phyloP scores from a whole-genome alignment of 2,888 invertebrate genomes.

The Agrotis puta region DNA sequence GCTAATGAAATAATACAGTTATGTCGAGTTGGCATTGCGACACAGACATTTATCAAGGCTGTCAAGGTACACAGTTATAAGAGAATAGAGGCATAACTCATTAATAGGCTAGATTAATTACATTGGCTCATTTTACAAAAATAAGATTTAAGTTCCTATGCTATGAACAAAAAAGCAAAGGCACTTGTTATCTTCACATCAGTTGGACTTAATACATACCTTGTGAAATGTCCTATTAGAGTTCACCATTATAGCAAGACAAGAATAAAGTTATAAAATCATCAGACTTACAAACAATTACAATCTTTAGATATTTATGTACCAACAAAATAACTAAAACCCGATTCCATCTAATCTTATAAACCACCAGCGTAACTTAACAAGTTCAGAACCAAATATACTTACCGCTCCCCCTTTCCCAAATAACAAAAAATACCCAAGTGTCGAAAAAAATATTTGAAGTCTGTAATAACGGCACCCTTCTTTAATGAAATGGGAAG shows the following conservation, averaged over 20 bases:
- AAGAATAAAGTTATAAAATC: too few relatives aligned
- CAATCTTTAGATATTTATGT: too few relatives aligned
- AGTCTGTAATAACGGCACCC: constrained; percentile 64
- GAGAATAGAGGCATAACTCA: constrained; percentile 10
- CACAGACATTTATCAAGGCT: constrained; percentile 39
- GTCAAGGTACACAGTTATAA: constrained; percentile 8
- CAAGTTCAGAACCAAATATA: constrained; percentile 42
- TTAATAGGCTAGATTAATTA: constrained; percentile 6
- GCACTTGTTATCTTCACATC: too few relatives aligned
- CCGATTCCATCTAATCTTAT: constrained; percentile 10
- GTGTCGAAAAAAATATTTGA: constrained; percentile 54
- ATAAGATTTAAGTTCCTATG: neutral
- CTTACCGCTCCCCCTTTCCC: constrained; percentile 18
- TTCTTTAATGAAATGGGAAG: constrained; percentile 72
- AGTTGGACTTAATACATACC: too few relatives aligned
- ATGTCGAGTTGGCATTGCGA: constrained; percentile 25
- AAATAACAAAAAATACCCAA: constrained; percentile 35
- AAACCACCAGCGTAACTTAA: constrained; percentile 23
- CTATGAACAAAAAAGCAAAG: neutral
- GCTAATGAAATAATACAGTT: constrained; percentile 54
- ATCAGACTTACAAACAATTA: too few relatives aligned
- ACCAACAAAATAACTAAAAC: neutral
- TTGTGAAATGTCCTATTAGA: too few relatives aligned
- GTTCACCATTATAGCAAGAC: too few relatives aligned
- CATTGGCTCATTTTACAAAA: neutral